Evolutionary conservation across 2,113 vertebrate species (phyloP).

Genomic region (Baryphthengus martii): DNA sequence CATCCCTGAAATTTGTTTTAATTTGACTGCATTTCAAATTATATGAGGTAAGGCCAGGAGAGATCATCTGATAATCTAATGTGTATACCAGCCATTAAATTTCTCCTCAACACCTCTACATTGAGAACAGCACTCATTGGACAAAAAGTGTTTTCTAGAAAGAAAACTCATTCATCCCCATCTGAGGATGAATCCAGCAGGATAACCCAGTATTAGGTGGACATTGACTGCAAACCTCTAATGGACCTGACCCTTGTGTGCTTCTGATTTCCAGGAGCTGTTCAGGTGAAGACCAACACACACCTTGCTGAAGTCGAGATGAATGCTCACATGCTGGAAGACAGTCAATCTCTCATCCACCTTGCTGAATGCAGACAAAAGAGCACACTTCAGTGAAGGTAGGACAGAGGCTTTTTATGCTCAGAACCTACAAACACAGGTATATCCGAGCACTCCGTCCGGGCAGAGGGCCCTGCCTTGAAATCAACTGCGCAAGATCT

Average conservation of each 20-base stretch:
- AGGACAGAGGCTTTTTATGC: background rate
- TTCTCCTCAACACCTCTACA: background rate
- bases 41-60: background rate
- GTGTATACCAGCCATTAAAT: background rate
- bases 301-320: background rate
- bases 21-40: background rate
- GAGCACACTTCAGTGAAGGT: background rate
- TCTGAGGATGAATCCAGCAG: background rate
- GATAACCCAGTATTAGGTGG: background rate
- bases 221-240: background rate
- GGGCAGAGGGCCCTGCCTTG: background rate
- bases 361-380: background rate
- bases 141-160: background rate
- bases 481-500: background rate
- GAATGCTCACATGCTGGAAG: background rate
- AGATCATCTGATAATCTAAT: background rate
- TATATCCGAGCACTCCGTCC: fast-evolving
- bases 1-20: background rate
- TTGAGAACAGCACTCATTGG: background rate
- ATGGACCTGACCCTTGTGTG: background rate
- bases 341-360: background rate
- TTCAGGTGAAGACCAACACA: background rate
- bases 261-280: background rate
- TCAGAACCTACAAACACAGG: background rate
- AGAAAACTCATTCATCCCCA: background rate